Percentiles rank a stretch among this genome's conserved stretches.
Conservation (phyloP, 2,797 vertebrate species). For the Taenioides sp. region DNA sequence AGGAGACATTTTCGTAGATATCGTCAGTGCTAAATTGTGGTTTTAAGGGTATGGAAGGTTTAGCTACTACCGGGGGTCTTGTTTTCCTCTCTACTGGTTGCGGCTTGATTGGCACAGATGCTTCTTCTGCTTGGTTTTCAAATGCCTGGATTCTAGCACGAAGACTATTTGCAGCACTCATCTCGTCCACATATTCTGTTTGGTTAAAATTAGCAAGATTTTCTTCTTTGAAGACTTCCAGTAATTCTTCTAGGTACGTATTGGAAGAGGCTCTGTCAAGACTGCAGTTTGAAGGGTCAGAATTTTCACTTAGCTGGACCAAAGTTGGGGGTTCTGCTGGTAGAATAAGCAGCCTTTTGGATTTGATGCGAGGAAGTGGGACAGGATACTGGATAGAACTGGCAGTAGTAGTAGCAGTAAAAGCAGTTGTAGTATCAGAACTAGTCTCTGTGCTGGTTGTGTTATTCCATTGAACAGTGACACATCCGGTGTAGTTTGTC, state of each 20-base stretch:
- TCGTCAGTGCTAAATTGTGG: slow-evolving; percentile 60
- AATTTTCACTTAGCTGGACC: slow-evolving; percentile 49
- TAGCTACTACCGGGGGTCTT: slow-evolving; percentile 79
- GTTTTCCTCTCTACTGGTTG: slow-evolving; percentile 79
- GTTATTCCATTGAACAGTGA: slow-evolving; percentile 58
- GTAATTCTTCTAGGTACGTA: slow-evolving; percentile 66
- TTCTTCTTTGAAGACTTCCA: slow-evolving; percentile 60
- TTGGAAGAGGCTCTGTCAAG: slow-evolving; percentile 29
- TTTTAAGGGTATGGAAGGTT: slow-evolving; percentile 81
- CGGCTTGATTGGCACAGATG: slow-evolving; percentile 68
- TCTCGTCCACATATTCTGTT: slow-evolving; percentile 68
- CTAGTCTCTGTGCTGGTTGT: background rate
- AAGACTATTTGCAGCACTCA: slow-evolving; percentile 81
- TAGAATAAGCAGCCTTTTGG: slow-evolving; percentile 72
- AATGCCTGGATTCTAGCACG: slow-evolving; percentile 89
- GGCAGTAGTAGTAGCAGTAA: slow-evolving; percentile 49
- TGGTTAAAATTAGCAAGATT: slow-evolving; percentile 12
- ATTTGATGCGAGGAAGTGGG: slow-evolving; percentile 88
- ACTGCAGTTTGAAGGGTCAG: slow-evolving; percentile 20
- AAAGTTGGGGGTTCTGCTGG: slow-evolving; percentile 69
- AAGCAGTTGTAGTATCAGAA: slow-evolving; percentile 10
- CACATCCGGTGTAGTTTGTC: slow-evolving; percentile 40
- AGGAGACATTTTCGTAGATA: slow-evolving; percentile 60
- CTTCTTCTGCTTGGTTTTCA: slow-evolving; percentile 79
- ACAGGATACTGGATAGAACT: slow-evolving; percentile 74